Base-by-base conservation (phyloP, 2,888 invertebrate genomes). In the Adelognathus sp. region DNA sequence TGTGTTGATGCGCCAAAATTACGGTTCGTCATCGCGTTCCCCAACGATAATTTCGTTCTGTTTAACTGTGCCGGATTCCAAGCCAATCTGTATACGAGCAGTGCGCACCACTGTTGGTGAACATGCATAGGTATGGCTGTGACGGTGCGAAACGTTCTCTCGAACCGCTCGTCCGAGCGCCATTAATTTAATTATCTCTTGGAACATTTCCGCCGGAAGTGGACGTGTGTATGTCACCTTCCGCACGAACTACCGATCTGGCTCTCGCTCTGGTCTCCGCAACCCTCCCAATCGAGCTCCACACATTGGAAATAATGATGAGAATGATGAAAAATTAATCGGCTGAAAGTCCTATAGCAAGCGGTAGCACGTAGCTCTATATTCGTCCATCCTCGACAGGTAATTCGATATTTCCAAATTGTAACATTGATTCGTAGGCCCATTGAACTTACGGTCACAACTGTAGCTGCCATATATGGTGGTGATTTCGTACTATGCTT, bases 151-250 rank as follows among this genome's bases (percentile, higher is more conserved):
- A n/a, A 31, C 27, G 14, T 41, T 21, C 56, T 61, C 69, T 73
- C 69, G 61, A 50, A 52, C 61, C 46, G 78, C 60, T 77, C 78
- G 81, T 66, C 74, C 64, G 33, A 74, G 70, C 60, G 70, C 74
- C 70, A 79, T 86, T 83, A 85, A 85, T 84, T 85, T 84, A 80
- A 86, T 86, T 86, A 85, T 84, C 82, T 82, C 80, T 83, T 63
- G 69, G 60, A 82, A 86, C 86, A 85, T 83, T 84, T 84, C 86
- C 84, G 84, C 52, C 80, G 81, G 81, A 77, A 78, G 80, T 78
- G 77, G 73, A 74, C 79, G 78, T 54, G 76, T 71, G 76, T 74
- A 70, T 66, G 54, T 75, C 72, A 73, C 61, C 61, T 77, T 76
- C 69, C 76, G 64, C 66, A 46, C 58, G 50, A 74, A 54, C 21